phyloP scores from a whole-genome alignment of 2,888 invertebrate genomes.

The Isoperla grammatica region DNA sequence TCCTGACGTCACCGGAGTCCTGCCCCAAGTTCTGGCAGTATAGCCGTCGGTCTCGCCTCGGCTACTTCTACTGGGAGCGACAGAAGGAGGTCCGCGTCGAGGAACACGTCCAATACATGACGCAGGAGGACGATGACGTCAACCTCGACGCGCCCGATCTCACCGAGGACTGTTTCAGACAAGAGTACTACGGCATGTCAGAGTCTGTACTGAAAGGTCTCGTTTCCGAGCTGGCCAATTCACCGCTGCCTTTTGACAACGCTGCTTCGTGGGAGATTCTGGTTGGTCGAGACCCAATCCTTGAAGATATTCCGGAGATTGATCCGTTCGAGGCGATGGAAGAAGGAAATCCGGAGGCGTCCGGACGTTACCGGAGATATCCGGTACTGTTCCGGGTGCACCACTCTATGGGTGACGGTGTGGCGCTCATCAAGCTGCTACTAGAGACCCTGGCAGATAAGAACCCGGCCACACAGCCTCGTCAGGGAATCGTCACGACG shows the following conservation, averaged over 20 bases:
- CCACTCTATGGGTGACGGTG: conserved; percentile 52
- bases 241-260: conserved; percentile 46
- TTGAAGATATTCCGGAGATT: conserved; percentile 1
- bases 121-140: conserved; percentile 35
- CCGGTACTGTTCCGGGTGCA: conserved; percentile 51
- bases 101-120: conserved; percentile 46
- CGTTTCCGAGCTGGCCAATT: conserved; percentile 43
- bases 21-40: conserved; percentile 46
- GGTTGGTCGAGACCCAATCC: conserved; percentile 38
- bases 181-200: conserved; percentile 32
- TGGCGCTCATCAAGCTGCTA: conserved; percentile 47
- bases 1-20: conserved; percentile 30
- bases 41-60: conserved; percentile 43
- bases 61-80: conserved; percentile 49
- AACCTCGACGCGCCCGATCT: conserved; percentile 27
- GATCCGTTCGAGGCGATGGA: conserved; percentile 21
- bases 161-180: conserved; percentile 31
- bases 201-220: conserved; percentile 41
- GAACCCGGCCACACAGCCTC: not conserved
- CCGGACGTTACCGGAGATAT: conserved; percentile 37
- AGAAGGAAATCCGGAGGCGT: conserved; percentile 17
- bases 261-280: conserved; percentile 50
- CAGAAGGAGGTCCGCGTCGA: conserved; percentile 42
- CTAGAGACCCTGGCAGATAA: conserved; percentile 46
- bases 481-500: not conserved